Evolutionary conservation across 2,797 vertebrate species (phyloP).

Genomic region (Cichlasoma orientale): DNA sequence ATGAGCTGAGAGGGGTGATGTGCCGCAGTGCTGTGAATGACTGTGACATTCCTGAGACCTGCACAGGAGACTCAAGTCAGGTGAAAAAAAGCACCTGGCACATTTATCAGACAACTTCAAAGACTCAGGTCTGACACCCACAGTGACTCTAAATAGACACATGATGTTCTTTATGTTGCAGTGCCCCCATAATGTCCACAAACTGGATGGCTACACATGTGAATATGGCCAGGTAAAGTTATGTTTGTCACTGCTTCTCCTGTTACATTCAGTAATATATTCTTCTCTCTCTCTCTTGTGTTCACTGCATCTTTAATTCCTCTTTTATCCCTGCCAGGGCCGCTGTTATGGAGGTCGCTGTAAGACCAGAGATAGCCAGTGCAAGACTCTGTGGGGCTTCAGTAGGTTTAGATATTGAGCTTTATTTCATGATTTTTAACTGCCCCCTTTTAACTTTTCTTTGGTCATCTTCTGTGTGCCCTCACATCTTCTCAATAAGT

Average conservation of each 20-base stretch:
- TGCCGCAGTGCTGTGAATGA: slow-evolving; percentile 92
- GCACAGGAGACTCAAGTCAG: slow-evolving; percentile 95
- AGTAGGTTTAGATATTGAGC: slow-evolving; percentile 80
- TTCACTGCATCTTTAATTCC: not conserved
- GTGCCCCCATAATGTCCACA: slow-evolving; percentile 96
- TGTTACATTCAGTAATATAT: not conserved
- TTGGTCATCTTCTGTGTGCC: not conserved
- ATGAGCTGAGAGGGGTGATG: slow-evolving; percentile 88
- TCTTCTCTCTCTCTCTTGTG: not conserved
- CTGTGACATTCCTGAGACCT: slow-evolving; percentile 93
- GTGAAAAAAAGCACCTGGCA: slow-evolving; percentile 62
- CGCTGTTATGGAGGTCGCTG: slow-evolving; percentile 96
- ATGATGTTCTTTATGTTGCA: slow-evolving; percentile 57
- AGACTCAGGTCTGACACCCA: not conserved
- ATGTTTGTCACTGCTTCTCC: not conserved
- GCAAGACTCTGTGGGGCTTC: slow-evolving; percentile 89
- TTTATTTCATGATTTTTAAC: not conserved
- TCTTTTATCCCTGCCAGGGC: slow-evolving; percentile 77
- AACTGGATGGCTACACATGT: slow-evolving; percentile 94
- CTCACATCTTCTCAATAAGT: not conserved
- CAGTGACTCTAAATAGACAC: not conserved
- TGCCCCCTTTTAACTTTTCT: not conserved
- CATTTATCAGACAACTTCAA: not conserved
- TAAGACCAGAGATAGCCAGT: slow-evolving; percentile 93
- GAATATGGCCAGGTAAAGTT: slow-evolving; percentile 89